Evolutionary conservation across 2,797 vertebrate genomes (phyloP), one percentile per base, ranked within the genome.

Genomic region (Nannoperca obscura): DNA sequence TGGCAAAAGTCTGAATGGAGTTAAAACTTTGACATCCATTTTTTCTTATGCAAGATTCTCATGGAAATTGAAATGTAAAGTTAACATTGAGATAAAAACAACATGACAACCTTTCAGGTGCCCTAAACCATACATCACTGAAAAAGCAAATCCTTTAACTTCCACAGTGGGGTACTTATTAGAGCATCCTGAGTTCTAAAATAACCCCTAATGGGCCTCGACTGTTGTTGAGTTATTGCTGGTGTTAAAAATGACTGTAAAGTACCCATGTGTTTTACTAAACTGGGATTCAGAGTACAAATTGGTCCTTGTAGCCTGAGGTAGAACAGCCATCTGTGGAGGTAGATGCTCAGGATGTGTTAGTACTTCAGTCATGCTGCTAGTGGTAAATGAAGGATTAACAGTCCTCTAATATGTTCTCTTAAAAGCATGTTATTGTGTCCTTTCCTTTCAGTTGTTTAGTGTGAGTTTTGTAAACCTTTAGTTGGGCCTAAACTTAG

Each of bases 181-280:
- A 62, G 78, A 52, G 61, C 71, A 67, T 71, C 20, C 69, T 69
- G 68, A 78, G 54, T 61, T 73, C 63, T 74, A 67, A 78, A 75
- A 87, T 83, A 89, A 80, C 75, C 79, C 66, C 59, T 76, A 84
- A 83, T 84, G 54, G 61, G 74, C 40, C 42, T 78, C 13, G 32
- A 74, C 68, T 74, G 50, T 55, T 59, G 27, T 60, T 80, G 82
- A 86, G 67, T 86, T 89, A 83, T 81, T 77, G 71, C 83, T 68
- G 59, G 59, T 80, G 69, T 84, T 84, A 27, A 55, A 70, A 75
- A 72, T 61, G 49, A 76, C 70, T 70, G 13, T 58, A 77, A 59
- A 65, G 42, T 78, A 67, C 67, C 62, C 50, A 19, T 73, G 66
- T 80, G 69, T 61, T 47, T 34, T 32, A 38, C 71, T 75, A 61